Base-by-base conservation (phyloP, 2,888 invertebrate genomes). In the Danaus chrysippus region DNA sequence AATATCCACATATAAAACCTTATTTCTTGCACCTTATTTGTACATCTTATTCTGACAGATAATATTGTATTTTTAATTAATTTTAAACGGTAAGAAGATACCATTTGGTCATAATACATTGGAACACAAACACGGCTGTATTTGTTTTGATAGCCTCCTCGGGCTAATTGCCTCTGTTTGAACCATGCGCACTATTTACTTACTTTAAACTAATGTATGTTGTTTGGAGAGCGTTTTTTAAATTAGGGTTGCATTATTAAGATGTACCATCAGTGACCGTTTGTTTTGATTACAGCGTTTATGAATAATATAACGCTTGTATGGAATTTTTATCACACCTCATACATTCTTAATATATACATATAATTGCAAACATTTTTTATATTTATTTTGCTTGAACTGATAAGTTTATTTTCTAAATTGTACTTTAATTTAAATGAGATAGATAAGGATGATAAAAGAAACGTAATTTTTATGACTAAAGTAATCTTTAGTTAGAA, bases 91-190 rank as follows among this genome's bases (percentile, higher is more conserved):
- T 56, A 15, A 43, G 17, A 3, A 9, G 55, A 56, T n/a, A 13
- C 13, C 41, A 12, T 13, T 5, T 3, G 54, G 55, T 42, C 55
- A 15, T 15, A 41, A 49, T 17, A 17, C 15, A 49, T 10, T 49
- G 11, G 17, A 53, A 60, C 63, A 61, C 58, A 71, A 76, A 77
- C 68, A 73, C 34, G 55, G 66, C 70, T 73, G 72, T 74, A 74
- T 74, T 68, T 60, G 73, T 76, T 78, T 77, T 78, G 76, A 73
- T 71, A 69, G 70, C 78, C 71, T 79, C 89, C 84, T 69, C 71
- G 63, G 79, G 89, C 88, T 88, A 88, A 88, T 88, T 88, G 86
- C 69, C 67, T 34, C 71, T 79, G 79, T 78, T 70, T 74, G 78
- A 79, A 61, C 81, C 78, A 82, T 73, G 54, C 56, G 64, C 67